Percentiles rank a stretch among this genome's conserved stretches.
These are phyloP conservation scores for Philopotamus ludificatus DNA, from an alignment of 1,140 invertebrate species.

Conservation along the genomic window DNA sequence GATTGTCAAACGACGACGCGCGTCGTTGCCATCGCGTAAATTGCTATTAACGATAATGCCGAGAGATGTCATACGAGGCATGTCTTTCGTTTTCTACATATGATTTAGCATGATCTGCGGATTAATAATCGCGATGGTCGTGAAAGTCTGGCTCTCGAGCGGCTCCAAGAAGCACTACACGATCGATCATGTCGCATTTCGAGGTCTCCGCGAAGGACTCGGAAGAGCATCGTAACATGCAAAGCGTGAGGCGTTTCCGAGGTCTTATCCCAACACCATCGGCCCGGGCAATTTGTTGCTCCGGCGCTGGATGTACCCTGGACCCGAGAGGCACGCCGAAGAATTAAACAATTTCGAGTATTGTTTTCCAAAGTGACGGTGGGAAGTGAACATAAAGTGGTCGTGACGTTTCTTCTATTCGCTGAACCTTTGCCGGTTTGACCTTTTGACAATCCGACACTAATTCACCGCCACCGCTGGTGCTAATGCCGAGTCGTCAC, in stretches of 20 bases:
- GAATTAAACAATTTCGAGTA: background rate
- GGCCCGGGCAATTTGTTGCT: conserved; percentile 4
- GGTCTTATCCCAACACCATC: conserved; percentile 24
- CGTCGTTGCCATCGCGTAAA: too few species aligned
- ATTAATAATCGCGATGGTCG: too few species aligned
- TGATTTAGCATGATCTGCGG: too few species aligned
- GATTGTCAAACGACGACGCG: too few species aligned
- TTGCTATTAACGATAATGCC: too few species aligned
- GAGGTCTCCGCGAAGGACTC: background rate
- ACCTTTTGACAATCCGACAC: conserved; percentile 5
- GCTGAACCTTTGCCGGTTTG: background rate
- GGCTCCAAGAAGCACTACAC: too few species aligned
- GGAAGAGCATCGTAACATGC: too few species aligned
- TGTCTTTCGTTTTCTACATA: too few species aligned
- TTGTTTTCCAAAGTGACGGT: too few species aligned
- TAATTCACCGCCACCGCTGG: background rate
- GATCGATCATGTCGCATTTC: background rate
- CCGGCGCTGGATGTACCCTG: background rate
- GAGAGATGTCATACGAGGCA: too few species aligned
- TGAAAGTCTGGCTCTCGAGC: background rate
- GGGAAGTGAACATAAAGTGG: background rate
- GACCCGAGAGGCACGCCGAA: background rate
- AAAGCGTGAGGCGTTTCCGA: conserved; percentile 9
- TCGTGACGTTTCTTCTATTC: conserved; percentile 11
- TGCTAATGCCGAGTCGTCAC: conserved; percentile 8